Percentiles rank a stretch among this genome's conserved stretches.
These are phyloP conservation scores for Psephotus haematonotus DNA, from an alignment of 2,113 vertebrate species.

Conservation along the genomic window DNA sequence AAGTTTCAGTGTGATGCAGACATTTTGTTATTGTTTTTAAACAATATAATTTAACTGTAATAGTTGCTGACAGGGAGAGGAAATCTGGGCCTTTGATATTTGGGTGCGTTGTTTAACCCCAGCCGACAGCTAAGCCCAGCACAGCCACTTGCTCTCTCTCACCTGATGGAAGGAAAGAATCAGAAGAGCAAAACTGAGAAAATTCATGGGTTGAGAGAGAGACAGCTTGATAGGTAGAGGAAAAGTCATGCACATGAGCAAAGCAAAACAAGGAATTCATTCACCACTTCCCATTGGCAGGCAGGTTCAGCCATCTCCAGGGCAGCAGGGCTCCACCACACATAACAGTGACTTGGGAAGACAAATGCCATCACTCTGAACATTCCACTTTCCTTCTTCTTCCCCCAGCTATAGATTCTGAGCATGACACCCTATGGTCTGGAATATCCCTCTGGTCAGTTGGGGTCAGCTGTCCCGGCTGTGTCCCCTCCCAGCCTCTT, in stretches of 20 bases:
- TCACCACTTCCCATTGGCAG: neutral
- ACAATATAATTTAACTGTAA: neutral
- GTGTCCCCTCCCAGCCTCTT: neutral
- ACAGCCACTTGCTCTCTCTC: neutral
- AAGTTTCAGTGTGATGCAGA: neutral
- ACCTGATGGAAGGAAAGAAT: neutral
- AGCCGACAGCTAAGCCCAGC: neutral
- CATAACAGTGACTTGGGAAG: neutral
- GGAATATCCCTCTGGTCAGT: neutral
- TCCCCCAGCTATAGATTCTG: neutral
- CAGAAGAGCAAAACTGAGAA: neutral
- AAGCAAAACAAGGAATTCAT: neutral
- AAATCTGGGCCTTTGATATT: neutral
- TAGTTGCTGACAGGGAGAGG: neutral
- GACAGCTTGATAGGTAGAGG: neutral
- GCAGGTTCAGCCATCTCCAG: neutral
- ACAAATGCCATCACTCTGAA: neutral
- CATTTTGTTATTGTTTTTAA: neutral
- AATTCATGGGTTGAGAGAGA: neutral
- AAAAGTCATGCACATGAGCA: neutral
- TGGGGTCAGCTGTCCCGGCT: neutral
- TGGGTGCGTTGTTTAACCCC: neutral
- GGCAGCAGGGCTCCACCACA: neutral
- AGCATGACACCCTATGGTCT: too few relatives aligned
- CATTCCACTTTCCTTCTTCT: neutral